These are phyloP conservation scores for Tinea pellionella DNA, from an alignment of 2,888 invertebrate genomes.

Conservation along the genomic window DNA sequence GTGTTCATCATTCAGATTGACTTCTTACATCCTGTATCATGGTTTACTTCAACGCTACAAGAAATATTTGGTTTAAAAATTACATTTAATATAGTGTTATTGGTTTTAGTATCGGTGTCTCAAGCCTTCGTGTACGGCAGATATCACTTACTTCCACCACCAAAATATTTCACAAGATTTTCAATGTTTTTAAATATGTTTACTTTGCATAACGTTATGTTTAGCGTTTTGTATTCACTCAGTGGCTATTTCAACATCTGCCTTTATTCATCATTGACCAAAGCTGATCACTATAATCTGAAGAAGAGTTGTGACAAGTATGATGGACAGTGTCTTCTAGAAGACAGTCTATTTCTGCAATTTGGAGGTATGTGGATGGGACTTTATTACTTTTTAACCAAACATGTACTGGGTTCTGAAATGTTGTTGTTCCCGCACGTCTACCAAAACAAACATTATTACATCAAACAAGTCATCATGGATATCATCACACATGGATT, in stretches of 20 bases:
- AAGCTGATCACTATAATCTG: conserved; percentile 66
- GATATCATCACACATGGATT: conserved; percentile 71
- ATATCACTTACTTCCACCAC: conserved; percentile 72
- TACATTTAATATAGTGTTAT: conserved; percentile 73
- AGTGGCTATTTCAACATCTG: conserved; percentile 77
- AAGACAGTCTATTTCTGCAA: conserved; percentile 75
- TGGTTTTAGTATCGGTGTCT: conserved; percentile 72
- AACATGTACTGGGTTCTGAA: conserved; percentile 64
- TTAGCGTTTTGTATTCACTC: conserved; percentile 69
- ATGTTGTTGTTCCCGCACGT: conserved; percentile 76
- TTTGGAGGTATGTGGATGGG: conserved; percentile 78
- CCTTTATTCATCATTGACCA: conserved; percentile 75
- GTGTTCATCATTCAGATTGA: conserved; percentile 72
- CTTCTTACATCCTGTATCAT: conserved; percentile 72
- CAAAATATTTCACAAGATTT: conserved; percentile 75
- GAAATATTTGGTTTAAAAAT: conserved; percentile 73
- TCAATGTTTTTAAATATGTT: conserved; percentile 73
- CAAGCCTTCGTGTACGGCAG: conserved; percentile 80
- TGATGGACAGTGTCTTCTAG: conserved; percentile 71
- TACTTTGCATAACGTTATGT: conserved; percentile 68
- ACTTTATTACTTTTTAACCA: conserved; percentile 65
- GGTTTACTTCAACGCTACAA: conserved; percentile 71
- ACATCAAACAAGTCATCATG: conserved; percentile 71
- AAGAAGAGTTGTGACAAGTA: conserved; percentile 53
- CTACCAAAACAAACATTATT: conserved; percentile 75